Evolutionary conservation across 2,797 vertebrate species (phyloP).

Genomic region (Melanotaenia pygmaea): DNA sequence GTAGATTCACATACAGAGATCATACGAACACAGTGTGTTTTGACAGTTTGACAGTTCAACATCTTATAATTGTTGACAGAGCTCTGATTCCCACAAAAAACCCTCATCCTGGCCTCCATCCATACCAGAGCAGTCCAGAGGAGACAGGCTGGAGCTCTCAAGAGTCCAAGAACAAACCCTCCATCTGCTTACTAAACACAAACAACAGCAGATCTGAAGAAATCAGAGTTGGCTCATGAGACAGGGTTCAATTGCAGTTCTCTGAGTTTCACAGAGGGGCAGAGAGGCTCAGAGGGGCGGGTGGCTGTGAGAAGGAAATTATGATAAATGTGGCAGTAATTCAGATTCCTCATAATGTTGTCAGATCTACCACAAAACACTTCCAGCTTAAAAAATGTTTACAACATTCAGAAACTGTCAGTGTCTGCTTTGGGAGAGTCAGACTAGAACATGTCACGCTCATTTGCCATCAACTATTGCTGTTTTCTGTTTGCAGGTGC

Average conservation of each 20-base stretch:
- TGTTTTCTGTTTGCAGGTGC: conserved; percentile 5
- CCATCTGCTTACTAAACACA: conserved; percentile 49
- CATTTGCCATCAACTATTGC: background rate
- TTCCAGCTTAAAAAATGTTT: conserved; percentile 53
- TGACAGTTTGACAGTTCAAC: conserved; percentile 31
- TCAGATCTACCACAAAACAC: conserved; percentile 68
- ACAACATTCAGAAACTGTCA: conserved; percentile 29
- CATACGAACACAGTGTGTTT: conserved; percentile 36
- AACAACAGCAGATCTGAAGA: conserved; percentile 57
- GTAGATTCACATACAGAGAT: conserved; percentile 1
- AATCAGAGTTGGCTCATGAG: conserved; percentile 37
- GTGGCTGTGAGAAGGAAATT: conserved; percentile 39
- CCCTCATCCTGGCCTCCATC: conserved; percentile 33
- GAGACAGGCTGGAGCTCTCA: conserved; percentile 58
- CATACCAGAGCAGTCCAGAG: conserved; percentile 48
- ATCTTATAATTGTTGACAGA: conserved; percentile 41
- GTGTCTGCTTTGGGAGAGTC: conserved; percentile 21
- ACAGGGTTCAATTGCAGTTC: conserved; percentile 57
- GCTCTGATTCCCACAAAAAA: conserved; percentile 49
- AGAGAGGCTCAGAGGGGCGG: conserved; percentile 17
- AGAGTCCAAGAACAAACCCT: conserved; percentile 35
- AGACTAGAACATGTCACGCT: background rate
- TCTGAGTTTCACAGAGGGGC: conserved; percentile 35
- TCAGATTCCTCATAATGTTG: conserved; percentile 72
- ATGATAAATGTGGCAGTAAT: conserved; percentile 71